Base-by-base conservation (phyloP, 1,140 invertebrate species). In the Euwallacea similis region DNA sequence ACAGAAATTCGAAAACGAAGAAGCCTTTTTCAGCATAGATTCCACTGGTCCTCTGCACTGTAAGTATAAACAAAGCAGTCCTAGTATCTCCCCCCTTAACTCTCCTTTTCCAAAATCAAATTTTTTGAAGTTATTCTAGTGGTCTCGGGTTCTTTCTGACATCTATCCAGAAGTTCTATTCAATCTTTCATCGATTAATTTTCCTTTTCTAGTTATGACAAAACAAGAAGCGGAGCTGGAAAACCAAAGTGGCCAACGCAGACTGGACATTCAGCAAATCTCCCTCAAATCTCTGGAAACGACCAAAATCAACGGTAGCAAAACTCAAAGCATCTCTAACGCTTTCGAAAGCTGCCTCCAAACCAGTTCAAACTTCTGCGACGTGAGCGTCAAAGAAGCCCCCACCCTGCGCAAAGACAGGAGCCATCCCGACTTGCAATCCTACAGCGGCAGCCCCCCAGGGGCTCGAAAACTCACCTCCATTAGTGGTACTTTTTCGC, bases 151-250 rank as follows among this genome's bases (percentile, higher is more conserved):
- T 33, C 21, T 50, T 1, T 10, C 10, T 2, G 6, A 4, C 21
- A 2, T 33, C 21, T 4, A 33, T 33, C 21, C 21, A 4, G 21
- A 4, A 33, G 21, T 33, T 33, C 21, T 33, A 33, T 33, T 33
- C 1, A 33, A 33, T 2, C 21, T 33, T 33, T 33, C 21, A 33
- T 33, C 4, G 21, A 21, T 50, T 1, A 6, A 33, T 65, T 65
- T 33, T 33, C 4, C 21, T 33, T 33, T 71, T 74, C 47, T 69
- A 79, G 78, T 78, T 74, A 71, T 74, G 59, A 75, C 75, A 10
- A 76, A 76, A 65, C 66, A 77, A 67, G 75, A 76, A 11, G 47
- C 76, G 1, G 74, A 79, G 67, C 63, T 77, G 15, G 77, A 78
- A 53, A 79, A 75, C 41, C 76, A 78, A 53, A 65, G 54, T 13